Percentiles rank a stretch among this genome's conserved stretches.
These are phyloP conservation scores for Tribolium castaneum DNA, from an alignment of 1,140 invertebrate species.

Conservation along the genomic window DNA sequence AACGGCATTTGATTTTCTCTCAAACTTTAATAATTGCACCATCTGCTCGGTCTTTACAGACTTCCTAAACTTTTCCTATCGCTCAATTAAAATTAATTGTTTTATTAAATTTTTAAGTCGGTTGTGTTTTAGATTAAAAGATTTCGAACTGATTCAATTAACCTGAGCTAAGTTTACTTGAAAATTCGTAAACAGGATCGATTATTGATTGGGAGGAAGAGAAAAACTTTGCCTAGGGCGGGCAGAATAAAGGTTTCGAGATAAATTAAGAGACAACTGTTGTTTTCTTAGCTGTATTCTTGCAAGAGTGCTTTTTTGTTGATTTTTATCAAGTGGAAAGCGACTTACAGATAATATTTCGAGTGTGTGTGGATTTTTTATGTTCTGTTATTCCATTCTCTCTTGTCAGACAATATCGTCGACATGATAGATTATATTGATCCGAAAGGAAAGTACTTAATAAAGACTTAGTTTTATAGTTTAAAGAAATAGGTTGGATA, in stretches of 20 bases:
- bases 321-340: background rate
- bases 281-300: background rate
- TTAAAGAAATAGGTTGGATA: background rate
- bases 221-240: background rate
- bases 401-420: background rate
- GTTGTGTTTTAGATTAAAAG: background rate
- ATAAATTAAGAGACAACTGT: slow-evolving; percentile 2
- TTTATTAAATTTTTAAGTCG: background rate
- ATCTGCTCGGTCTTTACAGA: background rate
- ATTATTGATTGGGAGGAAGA: background rate
- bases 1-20: background rate
- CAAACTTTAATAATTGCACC: background rate
- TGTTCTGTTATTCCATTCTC: background rate
- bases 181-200: background rate
- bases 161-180: background rate
- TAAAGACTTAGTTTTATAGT: background rate
- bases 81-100: background rate
- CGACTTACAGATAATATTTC: background rate
- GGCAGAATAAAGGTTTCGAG: background rate
- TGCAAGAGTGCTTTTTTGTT: background rate
- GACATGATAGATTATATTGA: background rate
- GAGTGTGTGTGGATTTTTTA: background rate
- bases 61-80: background rate
- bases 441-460: background rate
- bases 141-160: background rate